Base-by-base conservation (phyloP, 2,113 vertebrate species). In the Chloropsis cyanopogon region DNA sequence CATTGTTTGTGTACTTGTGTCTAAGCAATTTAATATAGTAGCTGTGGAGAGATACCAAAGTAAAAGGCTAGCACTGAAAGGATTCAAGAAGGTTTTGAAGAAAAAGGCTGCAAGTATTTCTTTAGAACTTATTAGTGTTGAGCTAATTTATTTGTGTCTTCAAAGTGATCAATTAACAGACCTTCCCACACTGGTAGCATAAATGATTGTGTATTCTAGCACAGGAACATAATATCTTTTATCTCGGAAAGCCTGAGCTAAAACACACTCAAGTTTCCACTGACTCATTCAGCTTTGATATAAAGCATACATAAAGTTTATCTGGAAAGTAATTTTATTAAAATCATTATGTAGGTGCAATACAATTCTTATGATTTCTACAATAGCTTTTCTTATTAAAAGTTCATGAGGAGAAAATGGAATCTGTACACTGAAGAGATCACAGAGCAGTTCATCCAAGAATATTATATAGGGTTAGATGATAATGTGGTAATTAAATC, bases 361-460 rank as follows among this genome's bases (percentile, higher is more conserved):
- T 65, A 35, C 44, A 81, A 70, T 91, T 76, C 54, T 63, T 91
- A 64, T 6, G 26, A 82, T 95, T 94, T 91, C 42, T 86, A 41
- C 66, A 85, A 56, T 72, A 75, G 26, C 46, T 84, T 91, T 88
- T 59, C 42, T 75, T 92, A 86, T 82, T 91, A 94, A 87, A 92
- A 89, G 70, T 96, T 94, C 57, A 84, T 52, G 52, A 88, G 73
- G 59, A 82, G 44, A 56, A 90, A 95, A 87, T 69, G 46, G 41
- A 85, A 64, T 72, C 37, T 75, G 2, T 87, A 59, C 41, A 56
- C 49, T 72, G 57, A 89, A 87, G 59, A 47, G 21, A 64, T 76
- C 61, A 61, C 49, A 89, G 33, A 89, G 10, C 10, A 79, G 15
- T 78, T 84, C 9, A 82, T 89, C 37, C 41, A 75, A 63, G 29